These are phyloP conservation scores for Lepisosteus oculatus DNA, from an alignment of 2,113 vertebrate genomes.

Conservation along the genomic window DNA sequence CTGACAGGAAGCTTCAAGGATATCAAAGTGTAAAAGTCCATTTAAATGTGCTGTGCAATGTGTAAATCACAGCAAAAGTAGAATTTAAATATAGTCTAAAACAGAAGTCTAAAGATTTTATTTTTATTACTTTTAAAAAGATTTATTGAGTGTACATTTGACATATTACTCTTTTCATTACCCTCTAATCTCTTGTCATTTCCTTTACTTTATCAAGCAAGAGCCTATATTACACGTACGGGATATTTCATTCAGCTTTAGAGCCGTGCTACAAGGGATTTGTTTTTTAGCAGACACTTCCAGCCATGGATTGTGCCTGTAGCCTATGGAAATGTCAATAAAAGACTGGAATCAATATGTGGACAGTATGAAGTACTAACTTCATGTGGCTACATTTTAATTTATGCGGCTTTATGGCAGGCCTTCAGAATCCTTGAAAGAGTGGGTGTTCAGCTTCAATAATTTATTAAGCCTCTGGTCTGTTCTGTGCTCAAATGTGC, in stretches of 20 bases:
- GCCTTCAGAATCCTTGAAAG: slow-evolving; percentile 13
- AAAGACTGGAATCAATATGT: slow-evolving; percentile 14
- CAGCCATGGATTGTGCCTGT: slow-evolving; percentile 10
- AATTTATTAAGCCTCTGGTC: slow-evolving; percentile 18
- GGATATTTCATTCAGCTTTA: neutral
- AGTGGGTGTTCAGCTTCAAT: slow-evolving; percentile 18
- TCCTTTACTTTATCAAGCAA: no score
- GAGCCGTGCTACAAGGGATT: slow-evolving; percentile 2
- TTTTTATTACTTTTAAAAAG: no score
- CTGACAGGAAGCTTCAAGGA: no score
- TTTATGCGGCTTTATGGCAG: slow-evolving; percentile 19
- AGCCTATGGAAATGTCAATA: slow-evolving; percentile 15
- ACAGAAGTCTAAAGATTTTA: no score
- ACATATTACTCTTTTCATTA: no score
- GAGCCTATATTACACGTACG: neutral
- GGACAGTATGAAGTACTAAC: slow-evolving; percentile 21
- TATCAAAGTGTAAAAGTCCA: no score
- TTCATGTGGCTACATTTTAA: slow-evolving; percentile 23
- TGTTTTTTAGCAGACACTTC: slow-evolving; percentile 11
- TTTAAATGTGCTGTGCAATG: no score
- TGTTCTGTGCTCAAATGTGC: slow-evolving; percentile 19
- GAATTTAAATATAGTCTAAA: no score
- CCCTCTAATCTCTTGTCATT: no score
- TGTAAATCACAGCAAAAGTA: no score
- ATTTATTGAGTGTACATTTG: no score